Evolutionary conservation across 2,113 vertebrate genomes (phyloP), one percentile per base, ranked within the genome.

Genomic region (Trematomus loennbergii): DNA sequence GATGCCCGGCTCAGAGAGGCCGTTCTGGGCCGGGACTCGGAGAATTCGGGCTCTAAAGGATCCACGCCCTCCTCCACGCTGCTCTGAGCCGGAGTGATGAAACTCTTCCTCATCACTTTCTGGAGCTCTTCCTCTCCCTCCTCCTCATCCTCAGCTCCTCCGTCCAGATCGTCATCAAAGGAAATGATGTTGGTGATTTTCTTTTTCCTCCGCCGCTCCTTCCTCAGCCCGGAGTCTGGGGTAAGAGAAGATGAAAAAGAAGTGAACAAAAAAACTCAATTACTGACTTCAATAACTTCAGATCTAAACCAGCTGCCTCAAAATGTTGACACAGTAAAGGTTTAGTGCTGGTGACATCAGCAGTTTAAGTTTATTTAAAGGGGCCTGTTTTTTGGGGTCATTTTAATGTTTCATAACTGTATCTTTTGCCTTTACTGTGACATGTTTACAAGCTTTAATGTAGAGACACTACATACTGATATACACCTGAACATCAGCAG

Each of bases 111-210:
- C 63, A 91, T 53, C 25, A 8, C 63, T 80, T 85, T 90, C 40
- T 87, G 79, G 17, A 73, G 65, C 45, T 88, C 92, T 1, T 93
- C 91, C 62, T 94, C 93, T 1, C 60, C 86, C 20, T 91, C 94
- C 60, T 93, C 94, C 50, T 95, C 94, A 2, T 95, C 96, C n/a
- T 96, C 96, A 0, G 96, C 97, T 2, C 97, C 97, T 8, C 84
- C 93, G 0, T 97, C 96, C 61, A 97, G 94, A 18, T 96, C 94
- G 36, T 96, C 95, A 40, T 98, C 98, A 82, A 99, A 99, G 4
- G 97, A 99, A 84, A 99, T 99, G 9, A 99, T 99, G 92, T 98
- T 97, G 67, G 98, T 97, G 92, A 99, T 94, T 89, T 97, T 98
- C 91, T 98, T 99, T 91, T 96, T 99, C 93, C 96, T 97, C 72